Percentiles rank a stretch among this genome's conserved stretches.
Conservation (phyloP, 2,888 invertebrate species). For the Pegoplata infirma region DNA sequence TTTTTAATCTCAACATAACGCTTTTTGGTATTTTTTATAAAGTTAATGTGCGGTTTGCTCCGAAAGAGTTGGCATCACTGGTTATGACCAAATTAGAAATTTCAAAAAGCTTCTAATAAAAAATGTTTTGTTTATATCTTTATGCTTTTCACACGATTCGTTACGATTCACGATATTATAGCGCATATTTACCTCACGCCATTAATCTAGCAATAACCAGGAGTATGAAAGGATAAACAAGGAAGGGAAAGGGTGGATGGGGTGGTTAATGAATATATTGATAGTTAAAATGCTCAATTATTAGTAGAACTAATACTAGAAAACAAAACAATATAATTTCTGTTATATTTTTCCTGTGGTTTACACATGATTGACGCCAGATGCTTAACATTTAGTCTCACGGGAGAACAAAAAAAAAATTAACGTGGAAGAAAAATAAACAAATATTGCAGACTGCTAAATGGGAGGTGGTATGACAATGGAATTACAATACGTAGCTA, state of each 20-base stretch:
- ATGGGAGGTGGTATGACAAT: slow-evolving; percentile 2
- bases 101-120: slow-evolving; percentile 5
- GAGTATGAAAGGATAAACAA: too few relatives aligned
- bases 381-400: slow-evolving; percentile 51
- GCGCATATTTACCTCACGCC: not conserved
- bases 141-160: slow-evolving; percentile 16
- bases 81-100: not conserved
- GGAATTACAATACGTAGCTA: slow-evolving; percentile 5
- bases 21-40: too few relatives aligned
- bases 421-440: slow-evolving; percentile 28
- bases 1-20: too few relatives aligned
- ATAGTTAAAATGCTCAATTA: slow-evolving; percentile 27
- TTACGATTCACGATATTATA: not conserved
- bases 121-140: slow-evolving; percentile 9
- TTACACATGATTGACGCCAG: slow-evolving; percentile 65
- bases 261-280: slow-evolving; percentile 34
- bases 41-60: too few relatives aligned
- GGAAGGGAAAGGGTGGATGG: not conserved
- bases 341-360: slow-evolving; percentile 62
- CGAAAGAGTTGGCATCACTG: too few relatives aligned
- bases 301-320: slow-evolving; percentile 24
- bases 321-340: slow-evolving; percentile 27
- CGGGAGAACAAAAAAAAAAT: slow-evolving; percentile 44
- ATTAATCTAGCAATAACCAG: not conserved
- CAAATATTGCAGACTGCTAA: slow-evolving; percentile 22